Evolutionary conservation across 2,888 invertebrate genomes (phyloP).

Genomic region (Melanargia galathea): DNA sequence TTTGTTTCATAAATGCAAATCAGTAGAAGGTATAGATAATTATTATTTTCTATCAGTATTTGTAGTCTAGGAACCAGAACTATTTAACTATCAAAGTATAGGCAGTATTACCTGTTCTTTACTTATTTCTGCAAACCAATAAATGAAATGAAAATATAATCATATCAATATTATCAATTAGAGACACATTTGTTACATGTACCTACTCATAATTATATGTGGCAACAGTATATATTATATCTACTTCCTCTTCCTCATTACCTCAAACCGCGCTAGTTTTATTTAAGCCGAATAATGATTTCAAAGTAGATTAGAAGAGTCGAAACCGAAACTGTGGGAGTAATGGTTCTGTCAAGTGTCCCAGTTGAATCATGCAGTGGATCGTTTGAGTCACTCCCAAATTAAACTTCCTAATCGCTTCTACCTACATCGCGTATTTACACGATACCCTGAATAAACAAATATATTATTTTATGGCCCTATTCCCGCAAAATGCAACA

Average conservation of each 20-base stretch:
- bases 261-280: neutral
- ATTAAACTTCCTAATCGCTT: slow-evolving; percentile 44
- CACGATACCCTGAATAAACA: slow-evolving; percentile 26
- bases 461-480: slow-evolving; percentile 14
- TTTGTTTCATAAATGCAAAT: no score
- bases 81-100: neutral
- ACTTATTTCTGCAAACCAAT: neutral
- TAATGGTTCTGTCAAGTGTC: slow-evolving; percentile 46
- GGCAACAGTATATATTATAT: neutral
- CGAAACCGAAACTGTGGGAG: slow-evolving; percentile 42
- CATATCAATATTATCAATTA: neutral
- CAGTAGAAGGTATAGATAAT: no score
- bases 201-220: neutral
- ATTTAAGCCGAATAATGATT: neutral
- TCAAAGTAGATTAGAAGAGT: neutral
- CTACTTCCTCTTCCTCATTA: no score
- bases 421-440: slow-evolving; percentile 21
- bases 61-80: neutral
- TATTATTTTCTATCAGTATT: neutral
- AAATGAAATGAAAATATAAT: neutral
- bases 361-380: slow-evolving; percentile 45
- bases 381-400: slow-evolving; percentile 48
- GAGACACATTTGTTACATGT: neutral
- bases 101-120: neutral
- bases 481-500: no score